A percentile compares a stretch with the other conserved stretches of the same genome.
Evolutionary conservation across 1,140 invertebrate species (phyloP).

Genomic region (Muscidifurax raptorellus): DNA sequence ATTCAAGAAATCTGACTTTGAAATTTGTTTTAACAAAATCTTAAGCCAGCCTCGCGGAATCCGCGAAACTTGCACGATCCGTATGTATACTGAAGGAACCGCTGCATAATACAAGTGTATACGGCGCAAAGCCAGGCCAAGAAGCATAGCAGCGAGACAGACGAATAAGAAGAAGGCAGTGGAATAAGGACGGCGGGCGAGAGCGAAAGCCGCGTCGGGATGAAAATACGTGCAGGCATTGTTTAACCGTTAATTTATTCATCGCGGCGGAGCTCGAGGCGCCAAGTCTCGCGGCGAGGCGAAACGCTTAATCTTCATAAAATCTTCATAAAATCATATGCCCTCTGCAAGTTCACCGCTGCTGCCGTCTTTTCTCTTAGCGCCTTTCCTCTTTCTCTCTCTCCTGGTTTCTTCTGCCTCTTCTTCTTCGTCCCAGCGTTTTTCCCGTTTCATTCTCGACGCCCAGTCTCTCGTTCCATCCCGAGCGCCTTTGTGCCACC

Average conservation of each 20-base stretch:
- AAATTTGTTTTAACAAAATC: conserved; percentile 15
- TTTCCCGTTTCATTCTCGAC: not conserved
- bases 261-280: conserved; percentile 31
- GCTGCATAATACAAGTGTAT: conserved; percentile 33
- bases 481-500: not conserved
- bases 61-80: conserved; percentile 26
- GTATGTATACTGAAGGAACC: not conserved
- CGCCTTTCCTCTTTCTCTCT: not conserved
- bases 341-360: conserved; percentile 39
- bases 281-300: conserved; percentile 34
- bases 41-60: not conserved
- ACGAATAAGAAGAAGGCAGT: not conserved
- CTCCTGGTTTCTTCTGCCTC: not conserved
- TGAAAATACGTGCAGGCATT: conserved; percentile 54
- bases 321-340: conserved; percentile 53
- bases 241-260: conserved; percentile 57
- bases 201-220: not conserved
- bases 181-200: not conserved
- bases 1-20: not conserved
- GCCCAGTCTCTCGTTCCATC: not conserved
- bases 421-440: not conserved
- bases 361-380: conserved; percentile 32
- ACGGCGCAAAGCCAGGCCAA: conserved; percentile 17
- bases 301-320: conserved; percentile 51
- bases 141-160: conserved; percentile 4